Percentiles rank a stretch among this genome's conserved stretches.
Conservation (phyloP, 2,113 vertebrate genomes). For the Ceratotherium simum region DNA sequence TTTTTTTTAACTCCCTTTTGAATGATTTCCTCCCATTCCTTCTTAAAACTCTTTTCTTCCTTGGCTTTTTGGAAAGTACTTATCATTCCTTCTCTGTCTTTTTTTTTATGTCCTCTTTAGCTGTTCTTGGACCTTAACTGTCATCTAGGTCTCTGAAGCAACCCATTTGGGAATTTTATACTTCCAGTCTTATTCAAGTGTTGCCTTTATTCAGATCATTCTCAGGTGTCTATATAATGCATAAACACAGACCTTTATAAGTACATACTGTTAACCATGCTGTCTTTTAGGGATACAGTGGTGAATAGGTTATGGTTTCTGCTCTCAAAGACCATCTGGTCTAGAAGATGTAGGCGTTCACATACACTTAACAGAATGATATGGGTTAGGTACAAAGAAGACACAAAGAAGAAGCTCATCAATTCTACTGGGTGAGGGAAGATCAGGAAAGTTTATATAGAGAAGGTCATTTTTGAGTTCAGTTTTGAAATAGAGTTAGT, state of each 20-base stretch:
- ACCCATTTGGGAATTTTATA: background rate
- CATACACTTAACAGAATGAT: background rate
- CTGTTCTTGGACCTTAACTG: constrained; percentile 16
- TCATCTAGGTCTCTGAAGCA: background rate
- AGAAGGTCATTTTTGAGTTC: background rate
- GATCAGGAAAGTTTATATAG: background rate
- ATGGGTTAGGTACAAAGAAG: background rate
- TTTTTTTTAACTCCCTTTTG: background rate
- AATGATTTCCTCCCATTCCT: background rate
- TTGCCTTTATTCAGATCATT: background rate
- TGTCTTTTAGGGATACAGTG: background rate
- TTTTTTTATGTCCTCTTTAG: background rate
- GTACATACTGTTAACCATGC: background rate
- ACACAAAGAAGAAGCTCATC: background rate
- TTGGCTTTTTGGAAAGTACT: constrained; percentile 24
- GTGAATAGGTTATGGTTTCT: background rate
- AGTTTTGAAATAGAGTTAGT: background rate
- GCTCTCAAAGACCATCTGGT: background rate
- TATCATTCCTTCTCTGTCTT: background rate
- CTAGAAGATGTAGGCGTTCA: background rate
- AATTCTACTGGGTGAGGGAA: background rate
- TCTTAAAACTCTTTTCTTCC: background rate
- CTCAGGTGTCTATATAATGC: background rate
- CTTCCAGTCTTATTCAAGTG: background rate
- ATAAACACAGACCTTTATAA: background rate